These are phyloP conservation scores for Zingel zingel DNA, from an alignment of 2,113 vertebrate species.

Conservation along the genomic window DNA sequence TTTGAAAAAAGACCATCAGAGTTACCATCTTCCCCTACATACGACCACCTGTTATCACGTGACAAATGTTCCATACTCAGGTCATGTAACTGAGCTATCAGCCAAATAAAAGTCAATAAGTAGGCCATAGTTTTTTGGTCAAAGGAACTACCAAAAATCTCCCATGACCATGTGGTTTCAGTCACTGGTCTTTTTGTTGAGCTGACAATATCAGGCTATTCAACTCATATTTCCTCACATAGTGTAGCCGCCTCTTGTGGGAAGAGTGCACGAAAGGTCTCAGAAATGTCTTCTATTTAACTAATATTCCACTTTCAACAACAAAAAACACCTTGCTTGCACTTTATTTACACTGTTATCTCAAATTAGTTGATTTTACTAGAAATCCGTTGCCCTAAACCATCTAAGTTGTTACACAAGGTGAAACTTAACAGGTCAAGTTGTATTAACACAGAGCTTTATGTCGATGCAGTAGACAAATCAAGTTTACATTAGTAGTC, in stretches of 20 bases:
- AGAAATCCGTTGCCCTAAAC: no score
- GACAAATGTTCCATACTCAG: not conserved
- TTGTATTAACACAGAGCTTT: no score
- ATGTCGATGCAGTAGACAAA: no score
- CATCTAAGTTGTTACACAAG: no score
- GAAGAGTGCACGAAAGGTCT: not conserved
- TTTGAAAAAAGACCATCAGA: no score
- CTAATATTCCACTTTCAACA: not conserved
- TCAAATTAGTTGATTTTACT: no score
- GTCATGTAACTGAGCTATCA: not conserved
- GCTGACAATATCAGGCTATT: not conserved
- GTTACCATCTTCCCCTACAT: no score
- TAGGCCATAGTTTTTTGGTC: not conserved
- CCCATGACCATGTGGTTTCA: not conserved
- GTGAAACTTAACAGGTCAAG: no score
- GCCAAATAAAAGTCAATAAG: not conserved
- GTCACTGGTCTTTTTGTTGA: not conserved
- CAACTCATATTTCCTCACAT: not conserved
- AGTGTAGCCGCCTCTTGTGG: not conserved
- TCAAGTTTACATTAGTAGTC: no score
- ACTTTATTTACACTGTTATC: not conserved
- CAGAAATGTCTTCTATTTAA: not conserved
- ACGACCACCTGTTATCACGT: no score
- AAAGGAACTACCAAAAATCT: not conserved
- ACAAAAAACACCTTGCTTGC: not conserved